Conservation (phyloP, 2,113 vertebrate genomes). For the Phyllostomus hastatus region DNA sequence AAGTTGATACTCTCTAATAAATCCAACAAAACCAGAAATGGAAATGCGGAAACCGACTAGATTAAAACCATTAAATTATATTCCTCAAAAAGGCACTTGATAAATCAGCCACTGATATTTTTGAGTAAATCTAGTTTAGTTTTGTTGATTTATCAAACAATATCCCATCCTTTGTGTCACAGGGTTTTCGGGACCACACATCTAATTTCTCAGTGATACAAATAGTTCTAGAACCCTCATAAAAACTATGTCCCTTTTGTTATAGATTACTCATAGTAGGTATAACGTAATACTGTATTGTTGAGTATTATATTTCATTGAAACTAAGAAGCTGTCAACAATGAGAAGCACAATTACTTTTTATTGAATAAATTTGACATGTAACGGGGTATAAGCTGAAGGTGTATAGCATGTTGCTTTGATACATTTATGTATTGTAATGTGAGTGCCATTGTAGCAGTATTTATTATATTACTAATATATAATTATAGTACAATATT, state of each 20-base stretch:
- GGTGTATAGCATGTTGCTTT: not conserved
- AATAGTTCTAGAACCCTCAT: constrained; percentile 33
- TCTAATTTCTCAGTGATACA: constrained; percentile 71
- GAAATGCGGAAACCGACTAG: constrained; percentile 35
- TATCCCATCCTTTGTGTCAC: constrained; percentile 52
- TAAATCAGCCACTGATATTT: not conserved
- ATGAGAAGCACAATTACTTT: not conserved
- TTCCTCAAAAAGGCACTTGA: constrained; percentile 64
- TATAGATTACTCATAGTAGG: not conserved
- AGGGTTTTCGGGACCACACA: not conserved
- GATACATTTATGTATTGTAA: not conserved
- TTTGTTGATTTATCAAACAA: constrained; percentile 55
- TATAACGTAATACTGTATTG: not conserved
- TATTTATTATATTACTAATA: not conserved
- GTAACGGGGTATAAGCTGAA: not conserved
- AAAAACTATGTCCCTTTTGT: not conserved
- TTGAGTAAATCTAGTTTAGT: constrained; percentile 65
- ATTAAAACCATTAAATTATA: constrained; percentile 70
- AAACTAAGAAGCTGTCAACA: not conserved
- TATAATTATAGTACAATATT: not conserved
- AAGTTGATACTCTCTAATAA: constrained; percentile 67
- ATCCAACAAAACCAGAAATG: constrained; percentile 63
- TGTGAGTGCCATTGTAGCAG: not conserved
- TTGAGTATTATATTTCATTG: not conserved
- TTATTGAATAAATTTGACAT: not conserved